Evolutionary conservation across 37 sponge, comb jelly and placozoan species (phyloP), one percentile per base, ranked within the genome.

Genomic region (Aplysina aerophoba): DNA sequence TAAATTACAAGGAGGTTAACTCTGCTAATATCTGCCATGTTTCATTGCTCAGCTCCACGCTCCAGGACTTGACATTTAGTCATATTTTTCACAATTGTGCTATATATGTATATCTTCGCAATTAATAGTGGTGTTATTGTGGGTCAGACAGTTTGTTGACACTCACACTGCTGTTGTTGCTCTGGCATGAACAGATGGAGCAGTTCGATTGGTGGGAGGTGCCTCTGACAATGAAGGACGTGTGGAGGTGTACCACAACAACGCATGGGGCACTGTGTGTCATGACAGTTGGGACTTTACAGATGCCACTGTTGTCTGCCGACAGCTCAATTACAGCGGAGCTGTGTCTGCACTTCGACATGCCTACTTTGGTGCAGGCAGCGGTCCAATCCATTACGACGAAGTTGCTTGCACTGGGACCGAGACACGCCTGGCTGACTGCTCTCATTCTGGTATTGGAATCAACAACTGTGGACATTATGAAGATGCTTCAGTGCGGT

Each of bases 251-350:
- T 60, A 72, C 19, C 15, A 72, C 62, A 75, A 85, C 50, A 41
- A 25, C 5, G 53, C 12, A 30, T 85, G 85, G 85, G 85, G 85
- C 34, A 85, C 82, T 39, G 82, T 81, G 63, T 81, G 82, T 63
- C 25, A 85, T 36, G 38, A 38, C 25, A 75, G 85, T 37, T 85
- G 74, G 74, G 61, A 73, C 74, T 4, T 85, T 5, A 85, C 28
- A 25, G 59, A 56, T 41, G 85, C 74, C 27, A 25, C n/a, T 44
- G 55, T 72, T 4, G 58, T 85, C 60, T 85, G 85, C 40, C 38
- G 77, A 73, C 50, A 73, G 61, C 77, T 85, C 33, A 53, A 53
- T 19, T 75, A 41, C 30, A 20, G 17, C 41, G 21, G 39, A 41
- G 83, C 65, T 1, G 34, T 62, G 12, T 34, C 67, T 20, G 21